A percentile compares a stretch with the other conserved stretches of the same genome.
These are phyloP conservation scores for Xanthorhoe spadicearia DNA, from an alignment of 2,888 invertebrate genomes.

Conservation along the genomic window DNA sequence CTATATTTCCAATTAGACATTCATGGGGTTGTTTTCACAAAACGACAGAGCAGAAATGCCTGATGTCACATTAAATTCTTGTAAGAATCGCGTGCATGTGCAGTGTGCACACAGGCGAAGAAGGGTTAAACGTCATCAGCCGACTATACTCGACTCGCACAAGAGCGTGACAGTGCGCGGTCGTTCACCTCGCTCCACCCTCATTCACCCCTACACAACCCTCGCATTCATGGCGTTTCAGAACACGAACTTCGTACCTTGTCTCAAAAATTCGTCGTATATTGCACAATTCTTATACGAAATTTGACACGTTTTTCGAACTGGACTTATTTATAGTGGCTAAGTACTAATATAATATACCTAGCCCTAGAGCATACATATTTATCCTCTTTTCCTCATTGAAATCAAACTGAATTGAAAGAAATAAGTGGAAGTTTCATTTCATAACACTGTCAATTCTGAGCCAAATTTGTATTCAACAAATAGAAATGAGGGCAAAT, in stretches of 20 bases:
- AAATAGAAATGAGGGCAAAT: slow-evolving; percentile 29
- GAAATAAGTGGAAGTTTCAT: no score
- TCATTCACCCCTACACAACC: slow-evolving; percentile 54
- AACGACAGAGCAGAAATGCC: background rate
- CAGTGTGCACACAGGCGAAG: slow-evolving; percentile 41
- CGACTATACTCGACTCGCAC: slow-evolving; percentile 38
- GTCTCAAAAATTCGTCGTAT: slow-evolving; percentile 23
- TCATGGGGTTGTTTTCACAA: background rate
- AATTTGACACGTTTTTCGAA: background rate
- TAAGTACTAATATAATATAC: no score
- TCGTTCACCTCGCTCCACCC: slow-evolving; percentile 63
- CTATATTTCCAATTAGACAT: background rate
- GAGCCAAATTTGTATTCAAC: slow-evolving; percentile 21
- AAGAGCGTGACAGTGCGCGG: slow-evolving; percentile 56
- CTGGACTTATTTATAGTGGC: background rate
- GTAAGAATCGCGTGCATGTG: slow-evolving; percentile 39
- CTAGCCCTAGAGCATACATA: no score
- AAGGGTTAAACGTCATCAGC: slow-evolving; percentile 28
- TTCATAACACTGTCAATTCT: no score
- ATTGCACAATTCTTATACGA: background rate
- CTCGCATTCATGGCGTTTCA: slow-evolving; percentile 44
- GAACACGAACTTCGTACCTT: slow-evolving; percentile 38
- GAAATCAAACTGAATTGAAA: background rate
- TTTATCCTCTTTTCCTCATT: background rate
- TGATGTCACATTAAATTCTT: slow-evolving; percentile 7